phyloP scores from a whole-genome alignment of 2,888 invertebrate genomes.

The Platypus cylindrus region DNA sequence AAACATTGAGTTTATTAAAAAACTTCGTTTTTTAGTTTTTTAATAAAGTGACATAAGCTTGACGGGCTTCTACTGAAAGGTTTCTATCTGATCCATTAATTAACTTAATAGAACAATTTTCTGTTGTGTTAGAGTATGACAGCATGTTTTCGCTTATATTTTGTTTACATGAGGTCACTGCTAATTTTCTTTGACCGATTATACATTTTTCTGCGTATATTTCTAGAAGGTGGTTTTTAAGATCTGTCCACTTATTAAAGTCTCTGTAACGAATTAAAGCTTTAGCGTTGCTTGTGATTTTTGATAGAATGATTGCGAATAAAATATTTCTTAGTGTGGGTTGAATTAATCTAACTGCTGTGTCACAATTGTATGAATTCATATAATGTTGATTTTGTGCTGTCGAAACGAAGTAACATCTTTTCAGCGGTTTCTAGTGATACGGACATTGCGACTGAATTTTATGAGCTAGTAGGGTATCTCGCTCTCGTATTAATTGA shows the following conservation, averaged over 20 bases:
- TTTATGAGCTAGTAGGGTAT: no score
- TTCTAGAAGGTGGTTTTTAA: constrained; percentile 8
- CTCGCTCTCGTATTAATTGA: no score
- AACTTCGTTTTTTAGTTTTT: no score
- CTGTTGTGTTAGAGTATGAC: constrained; percentile 16
- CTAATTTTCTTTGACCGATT: no score
- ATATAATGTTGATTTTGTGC: not conserved
- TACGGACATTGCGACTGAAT: no score
- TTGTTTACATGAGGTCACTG: constrained; percentile 21
- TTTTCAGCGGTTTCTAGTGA: not conserved
- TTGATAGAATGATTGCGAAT: constrained; percentile 6
- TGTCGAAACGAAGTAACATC: not conserved
- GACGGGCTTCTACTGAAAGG: constrained; percentile 1
- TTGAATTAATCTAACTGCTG: not conserved
- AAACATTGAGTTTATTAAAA: constrained; percentile 9
- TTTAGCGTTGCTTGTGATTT: constrained; percentile 17
- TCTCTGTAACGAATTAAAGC: constrained; percentile 16
- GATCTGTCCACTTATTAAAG: constrained; percentile 17
- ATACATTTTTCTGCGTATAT: constrained; percentile 19
- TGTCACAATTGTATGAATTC: not conserved
- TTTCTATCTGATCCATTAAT: constrained; percentile 3
- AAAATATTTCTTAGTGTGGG: not conserved
- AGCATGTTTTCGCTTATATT: no score
- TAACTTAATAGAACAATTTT: constrained; percentile 8
- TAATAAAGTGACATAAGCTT: constrained; percentile 6